phyloP scores from a whole-genome alignment of 2,797 vertebrate genomes.

The Emys orbicularis region DNA sequence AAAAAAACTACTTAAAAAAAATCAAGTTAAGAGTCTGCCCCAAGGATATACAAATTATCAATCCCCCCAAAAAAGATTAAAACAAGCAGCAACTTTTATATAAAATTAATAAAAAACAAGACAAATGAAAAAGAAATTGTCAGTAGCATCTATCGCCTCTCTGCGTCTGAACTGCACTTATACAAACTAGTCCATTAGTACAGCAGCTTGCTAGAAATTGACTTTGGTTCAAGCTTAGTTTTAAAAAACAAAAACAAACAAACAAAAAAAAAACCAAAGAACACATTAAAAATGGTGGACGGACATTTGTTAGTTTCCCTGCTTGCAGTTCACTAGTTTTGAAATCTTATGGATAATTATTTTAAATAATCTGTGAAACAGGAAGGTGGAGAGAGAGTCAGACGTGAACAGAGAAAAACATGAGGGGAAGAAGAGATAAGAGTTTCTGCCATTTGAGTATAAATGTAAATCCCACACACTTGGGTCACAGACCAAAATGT shows the following conservation, averaged over 20 bases:
- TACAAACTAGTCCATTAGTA: constrained; percentile 91
- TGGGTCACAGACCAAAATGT: constrained; percentile 41
- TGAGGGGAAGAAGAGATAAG: constrained; percentile 59
- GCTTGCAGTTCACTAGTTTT: constrained; percentile 85
- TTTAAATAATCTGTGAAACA: constrained; percentile 75
- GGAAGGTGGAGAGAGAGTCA: constrained; percentile 71
- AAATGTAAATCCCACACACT: constrained; percentile 58
- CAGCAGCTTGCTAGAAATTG: constrained; percentile 97
- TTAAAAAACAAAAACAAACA: constrained; percentile 90
- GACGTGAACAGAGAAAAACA: constrained; percentile 73
- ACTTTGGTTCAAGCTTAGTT: constrained; percentile 99
- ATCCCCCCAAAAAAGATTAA: constrained; percentile 78
- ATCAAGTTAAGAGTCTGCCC: constrained; percentile 83
- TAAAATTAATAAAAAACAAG: constrained; percentile 85
- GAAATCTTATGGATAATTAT: constrained; percentile 68
- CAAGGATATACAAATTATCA: constrained; percentile 83
- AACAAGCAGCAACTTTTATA: constrained; percentile 88
- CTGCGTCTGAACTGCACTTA: constrained; percentile 89
- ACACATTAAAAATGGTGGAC: constrained; percentile 80
- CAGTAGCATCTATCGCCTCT: constrained; percentile 92
- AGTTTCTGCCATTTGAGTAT: constrained; percentile 76
- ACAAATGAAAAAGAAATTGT: constrained; percentile 88
- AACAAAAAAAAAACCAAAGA: constrained; percentile 77
- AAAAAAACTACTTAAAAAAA: constrained; percentile 54
- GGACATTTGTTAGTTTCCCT: constrained; percentile 85